Evolutionary conservation across 2,888 invertebrate genomes (phyloP), one percentile per base, ranked within the genome.

Genomic region (Drosophila koepferae): DNA sequence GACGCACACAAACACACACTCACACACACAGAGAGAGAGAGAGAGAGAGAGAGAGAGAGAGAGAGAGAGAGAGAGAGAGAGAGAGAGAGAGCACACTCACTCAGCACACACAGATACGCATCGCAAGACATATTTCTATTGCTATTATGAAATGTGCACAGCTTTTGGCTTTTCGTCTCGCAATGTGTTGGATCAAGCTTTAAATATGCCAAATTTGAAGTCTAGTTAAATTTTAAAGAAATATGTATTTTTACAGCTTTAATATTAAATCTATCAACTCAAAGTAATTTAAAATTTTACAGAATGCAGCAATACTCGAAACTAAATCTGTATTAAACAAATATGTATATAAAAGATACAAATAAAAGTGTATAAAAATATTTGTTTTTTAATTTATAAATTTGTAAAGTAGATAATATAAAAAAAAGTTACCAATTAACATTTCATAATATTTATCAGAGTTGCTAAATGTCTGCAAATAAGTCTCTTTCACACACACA

Each of bases 41-140:
- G 34, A 28, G 51, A 56, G 34, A 28, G 51, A 56, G 34, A 28
- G 51, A 56, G 34, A 28, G 51, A 56, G 34, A 28, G 51, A 56
- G 34, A 28, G 51, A 56, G 28, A 28, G 51, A n/a, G n/a, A n/a
- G n/a, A 56, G 34, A 28, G 51, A 23, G 23, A 56, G 34, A 28
- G 51, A 56, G 34, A 28, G 51, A 56, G 34, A 28, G 51, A 56
- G 34, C n/a, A 36, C 36, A 34, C 10, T 51, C 12, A 31, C 36
- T 62, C 49, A 7, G 62, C 46, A 14, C 44, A 38, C 38, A 40
- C 41, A 34, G 36, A 14, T 14, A 14, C 5, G 40, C 36, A 23
- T 18, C 14, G 28, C 6, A 65, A 38, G 49, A 65, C 41, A 60
- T 63, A 73, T 60, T 82, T 72, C 63, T 78, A 78, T 64, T 68